Conservation (phyloP, 2,797 vertebrate genomes). For the Taeniopygia guttata region DNA sequence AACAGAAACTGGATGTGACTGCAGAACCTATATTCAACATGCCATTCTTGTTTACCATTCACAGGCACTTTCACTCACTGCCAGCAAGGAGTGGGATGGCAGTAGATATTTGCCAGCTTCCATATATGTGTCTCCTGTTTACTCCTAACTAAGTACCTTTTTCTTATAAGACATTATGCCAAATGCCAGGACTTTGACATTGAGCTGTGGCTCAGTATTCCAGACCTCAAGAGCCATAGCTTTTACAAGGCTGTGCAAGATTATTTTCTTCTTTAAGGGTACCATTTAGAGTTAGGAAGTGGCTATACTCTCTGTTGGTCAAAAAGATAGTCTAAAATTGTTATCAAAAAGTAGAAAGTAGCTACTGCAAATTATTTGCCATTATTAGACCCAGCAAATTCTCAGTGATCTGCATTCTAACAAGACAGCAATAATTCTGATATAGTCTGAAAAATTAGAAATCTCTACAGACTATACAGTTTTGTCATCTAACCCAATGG, state of each 20-base stretch:
- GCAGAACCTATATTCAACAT: neutral
- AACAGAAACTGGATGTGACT: neutral
- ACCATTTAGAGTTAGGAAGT: neutral
- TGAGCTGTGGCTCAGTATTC: neutral
- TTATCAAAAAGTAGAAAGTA: neutral
- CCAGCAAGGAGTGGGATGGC: neutral
- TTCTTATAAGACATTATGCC: neutral
- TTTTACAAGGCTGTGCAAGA: neutral
- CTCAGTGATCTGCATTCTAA: neutral
- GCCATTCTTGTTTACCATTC: neutral
- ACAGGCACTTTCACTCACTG: neutral
- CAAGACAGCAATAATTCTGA: neutral
- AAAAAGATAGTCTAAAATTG: neutral
- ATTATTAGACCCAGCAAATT: neutral
- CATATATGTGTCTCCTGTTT: neutral
- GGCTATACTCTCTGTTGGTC: neutral
- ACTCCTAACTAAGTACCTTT: neutral
- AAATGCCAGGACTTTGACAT: neutral
- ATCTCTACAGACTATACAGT: neutral
- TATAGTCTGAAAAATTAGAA: neutral
- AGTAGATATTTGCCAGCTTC: neutral
- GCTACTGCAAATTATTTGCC: neutral
- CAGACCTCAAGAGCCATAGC: neutral
- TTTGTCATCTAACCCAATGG: neutral
- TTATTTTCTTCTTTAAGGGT: neutral